phyloP scores from a whole-genome alignment of 2,113 vertebrate species.

The Falcunculus frontatus region DNA sequence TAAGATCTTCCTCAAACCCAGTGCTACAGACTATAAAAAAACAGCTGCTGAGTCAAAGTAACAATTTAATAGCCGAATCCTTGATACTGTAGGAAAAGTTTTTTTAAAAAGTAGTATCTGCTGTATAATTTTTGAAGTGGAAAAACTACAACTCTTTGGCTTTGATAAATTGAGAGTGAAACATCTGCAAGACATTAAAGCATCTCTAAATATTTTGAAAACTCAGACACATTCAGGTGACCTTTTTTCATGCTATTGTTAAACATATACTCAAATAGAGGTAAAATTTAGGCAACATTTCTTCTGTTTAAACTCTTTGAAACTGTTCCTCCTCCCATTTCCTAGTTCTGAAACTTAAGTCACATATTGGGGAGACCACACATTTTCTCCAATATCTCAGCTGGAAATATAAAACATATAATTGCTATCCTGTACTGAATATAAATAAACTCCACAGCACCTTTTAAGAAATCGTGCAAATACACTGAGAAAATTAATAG shows the following conservation, averaged over 20 bases:
- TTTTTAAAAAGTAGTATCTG: neutral
- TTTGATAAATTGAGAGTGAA: neutral
- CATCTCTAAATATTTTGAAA: neutral
- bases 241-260: neutral
- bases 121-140: neutral
- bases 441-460: neutral
- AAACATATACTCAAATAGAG: neutral
- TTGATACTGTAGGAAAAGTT: neutral
- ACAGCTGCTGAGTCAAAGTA: neutral
- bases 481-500: neutral
- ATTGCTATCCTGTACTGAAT: neutral
- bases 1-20: neutral
- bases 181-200: neutral
- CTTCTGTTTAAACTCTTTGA: neutral
- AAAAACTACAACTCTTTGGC: neutral
- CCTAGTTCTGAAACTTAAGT: neutral
- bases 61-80: neutral
- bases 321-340: neutral
- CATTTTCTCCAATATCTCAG: neutral
- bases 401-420: neutral
- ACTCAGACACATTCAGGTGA: neutral
- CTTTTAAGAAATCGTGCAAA: neutral
- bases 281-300: neutral
- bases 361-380: neutral
- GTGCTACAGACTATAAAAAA: neutral